Base-by-base conservation (phyloP, 2,888 invertebrate species). In the Galeruca laticollis region DNA sequence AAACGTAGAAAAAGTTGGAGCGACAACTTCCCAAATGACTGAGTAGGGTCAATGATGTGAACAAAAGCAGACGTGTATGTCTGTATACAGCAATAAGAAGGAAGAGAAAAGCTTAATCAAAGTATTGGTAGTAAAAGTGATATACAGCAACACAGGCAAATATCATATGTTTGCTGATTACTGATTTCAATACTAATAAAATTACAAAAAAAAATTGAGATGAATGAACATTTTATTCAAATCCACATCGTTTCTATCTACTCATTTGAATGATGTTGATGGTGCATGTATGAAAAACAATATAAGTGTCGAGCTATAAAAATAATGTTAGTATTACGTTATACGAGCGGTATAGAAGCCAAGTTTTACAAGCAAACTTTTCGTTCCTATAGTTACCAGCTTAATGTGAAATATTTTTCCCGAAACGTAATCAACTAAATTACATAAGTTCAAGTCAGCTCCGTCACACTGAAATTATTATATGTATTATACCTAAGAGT, bases 341-440 rank as follows among this genome's bases (percentile, higher is more conserved):
- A 43, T n/a, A 15, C 43, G 43, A 43, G 3, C n/a, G n/a, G n/a
- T n/a, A n/a, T n/a, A n/a, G n/a, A n/a, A 52, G 10, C 51, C 11
- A 37, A 33, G 15, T 37, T 31, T 60, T 43, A 65, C 13, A 37
- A 47, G 43, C 21, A 37, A 57, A 51, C 66, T 60, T 72, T 76
- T 0, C 80, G 93, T 90, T 86, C 94, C 73, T 87, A 95, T 61
- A 18, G 52, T 26, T 52, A 35, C 18, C 18, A 37, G 13, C 13
- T 54, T 67, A 43, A 37, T 47, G 40, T 31, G 3, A 21, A 70
- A 49, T 43, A 43, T 43, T 43, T 43, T 43, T n/a, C 15, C 13
- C n/a, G 43, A 43, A 43, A 43, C n/a, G 43, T 43, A n/a, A 43
- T 43, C n/a, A 43, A 15, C 43, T 43, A 43, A 43, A 43, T 43